phyloP scores from a whole-genome alignment of 2,888 invertebrate genomes.

The Unio pictorum region DNA sequence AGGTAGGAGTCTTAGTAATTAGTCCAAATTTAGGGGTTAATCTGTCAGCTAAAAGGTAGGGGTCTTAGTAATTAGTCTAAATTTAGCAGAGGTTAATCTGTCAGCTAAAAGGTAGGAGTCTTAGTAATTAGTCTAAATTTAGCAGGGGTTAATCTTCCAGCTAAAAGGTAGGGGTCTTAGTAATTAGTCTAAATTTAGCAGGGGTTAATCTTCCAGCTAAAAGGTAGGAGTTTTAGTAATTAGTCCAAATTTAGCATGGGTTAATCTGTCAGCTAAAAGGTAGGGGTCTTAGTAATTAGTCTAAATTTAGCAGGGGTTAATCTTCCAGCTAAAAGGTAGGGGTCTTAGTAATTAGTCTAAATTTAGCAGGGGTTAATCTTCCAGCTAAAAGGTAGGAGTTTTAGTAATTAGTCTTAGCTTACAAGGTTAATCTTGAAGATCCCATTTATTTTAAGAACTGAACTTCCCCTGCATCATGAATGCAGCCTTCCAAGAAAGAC shows the following conservation, averaged over 20 bases:
- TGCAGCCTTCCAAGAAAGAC: no score
- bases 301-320: conserved; percentile 81
- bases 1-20: conserved; percentile 71
- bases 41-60: conserved; percentile 86
- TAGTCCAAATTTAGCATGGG: conserved; percentile 73
- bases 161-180: conserved; percentile 76
- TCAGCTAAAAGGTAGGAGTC: conserved; percentile 82
- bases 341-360: not conserved
- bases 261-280: conserved; percentile 93
- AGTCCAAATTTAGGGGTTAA: conserved; percentile 81
- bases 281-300: conserved; percentile 18
- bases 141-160: conserved; percentile 90
- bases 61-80: not conserved
- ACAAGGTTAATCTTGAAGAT: no score
- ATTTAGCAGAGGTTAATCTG: conserved; percentile 85
- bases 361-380: conserved; percentile 84
- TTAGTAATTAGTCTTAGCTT: not conserved
- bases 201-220: conserved; percentile 96
- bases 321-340: conserved; percentile 86
- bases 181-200: conserved; percentile 73
- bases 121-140: not conserved
- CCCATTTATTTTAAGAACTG: no score
- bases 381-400: conserved; percentile 82
- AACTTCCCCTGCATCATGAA: no score
- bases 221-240: conserved; percentile 71